Conservation (phyloP, 2,113 vertebrate genomes). For the Pelodiscus sinensis region DNA sequence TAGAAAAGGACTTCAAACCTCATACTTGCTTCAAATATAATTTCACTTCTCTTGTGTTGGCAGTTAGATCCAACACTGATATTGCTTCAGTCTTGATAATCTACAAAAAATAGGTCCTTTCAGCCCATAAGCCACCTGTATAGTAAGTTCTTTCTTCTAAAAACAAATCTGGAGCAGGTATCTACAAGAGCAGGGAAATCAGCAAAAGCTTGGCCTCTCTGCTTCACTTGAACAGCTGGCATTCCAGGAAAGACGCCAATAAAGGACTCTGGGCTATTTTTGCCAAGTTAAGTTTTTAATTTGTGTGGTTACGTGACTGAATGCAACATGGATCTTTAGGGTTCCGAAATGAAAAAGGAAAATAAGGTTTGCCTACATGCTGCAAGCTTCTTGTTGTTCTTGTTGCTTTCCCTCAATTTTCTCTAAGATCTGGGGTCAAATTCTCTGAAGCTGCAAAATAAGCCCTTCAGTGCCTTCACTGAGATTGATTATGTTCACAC, state of each 20-base stretch:
- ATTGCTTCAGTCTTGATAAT: not conserved
- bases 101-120: constrained; percentile 37
- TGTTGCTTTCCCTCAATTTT: not conserved
- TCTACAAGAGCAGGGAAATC: constrained; percentile 47
- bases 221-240: constrained; percentile 60
- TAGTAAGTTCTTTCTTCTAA: constrained; percentile 40
- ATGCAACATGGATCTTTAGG: not conserved
- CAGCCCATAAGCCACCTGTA: constrained; percentile 57
- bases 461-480: not conserved
- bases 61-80: not conserved
- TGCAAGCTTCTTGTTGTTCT: not conserved
- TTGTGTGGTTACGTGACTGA: constrained; percentile 36
- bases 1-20: not conserved
- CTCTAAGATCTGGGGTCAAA: fast-evolving
- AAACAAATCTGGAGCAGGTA: constrained; percentile 59
- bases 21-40: not conserved
- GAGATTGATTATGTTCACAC: not conserved
- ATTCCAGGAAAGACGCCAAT: constrained; percentile 63
- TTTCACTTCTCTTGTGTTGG: not conserved
- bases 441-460: not conserved
- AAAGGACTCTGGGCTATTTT: constrained; percentile 27
- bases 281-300: constrained; percentile 56
- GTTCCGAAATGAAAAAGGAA: constrained; percentile 28
- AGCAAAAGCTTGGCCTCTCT: constrained; percentile 26
- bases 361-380: constrained; percentile 11